Evolutionary conservation across 92 coral and sea anemone genomes (phyloP), one percentile per base, ranked within the genome.

Genomic region (Zoanthus sansibaricus): DNA sequence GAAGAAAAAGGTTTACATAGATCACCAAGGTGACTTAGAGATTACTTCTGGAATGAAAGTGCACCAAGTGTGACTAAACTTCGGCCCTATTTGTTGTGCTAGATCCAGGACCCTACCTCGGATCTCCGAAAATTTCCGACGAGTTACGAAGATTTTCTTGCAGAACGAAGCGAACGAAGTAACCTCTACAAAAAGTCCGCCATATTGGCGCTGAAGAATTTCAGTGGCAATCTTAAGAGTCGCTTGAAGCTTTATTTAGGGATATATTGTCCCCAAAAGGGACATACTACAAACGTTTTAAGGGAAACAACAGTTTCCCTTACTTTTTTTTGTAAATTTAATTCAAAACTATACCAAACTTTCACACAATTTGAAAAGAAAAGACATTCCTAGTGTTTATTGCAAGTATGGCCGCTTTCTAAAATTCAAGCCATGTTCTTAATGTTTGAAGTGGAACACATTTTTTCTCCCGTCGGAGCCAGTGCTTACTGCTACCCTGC

Each of bases 401-500:
- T 91, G 86, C 92, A 93, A 94, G 47, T 94, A 94, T 94, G 98
- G 98, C 94, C 89, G 82, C 82, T 59, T 78, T 82, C 62, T 82
- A 80, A 85, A 49, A 71, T 89, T 69, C 90, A 84, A 93, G 95
- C 93, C 98, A 94, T 94, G 98, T 77, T 90, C 88, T 89, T 89
- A 74, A 93, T 76, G 91, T 72, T 89, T 83, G 87, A 89, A 91
- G 87, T 84, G 68, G 85, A 92, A 88, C 87, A 92, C 88, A 87
- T 82, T 71, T 76, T 92, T 74, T 94, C 98, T 94, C 98, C 98
- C 61, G 56, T 90, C 76, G 98, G 98, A 94, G 98, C 87, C 86
- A 89, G 84, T 89, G 95, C 90, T 86, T 82, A 25, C 77, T 75
- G 91, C 86, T 78, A 86, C 58, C 80, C 84, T 80, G 66, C 85